Conservation (phyloP, 2,797 vertebrate genomes). For the Ptychadena robeensis region DNA sequence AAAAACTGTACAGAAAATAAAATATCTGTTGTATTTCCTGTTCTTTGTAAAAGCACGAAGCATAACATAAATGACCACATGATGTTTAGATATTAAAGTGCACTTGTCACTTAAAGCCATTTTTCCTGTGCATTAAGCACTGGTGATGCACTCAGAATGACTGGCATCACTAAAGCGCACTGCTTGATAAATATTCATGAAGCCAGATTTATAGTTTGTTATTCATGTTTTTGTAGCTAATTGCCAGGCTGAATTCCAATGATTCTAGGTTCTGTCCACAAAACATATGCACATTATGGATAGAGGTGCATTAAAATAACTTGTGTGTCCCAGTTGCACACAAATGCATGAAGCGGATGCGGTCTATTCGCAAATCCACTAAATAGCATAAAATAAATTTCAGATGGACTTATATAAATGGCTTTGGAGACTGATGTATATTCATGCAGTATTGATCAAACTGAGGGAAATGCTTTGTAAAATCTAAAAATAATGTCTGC, state of each 20-base stretch:
- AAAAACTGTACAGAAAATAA: slow-evolving; percentile 42
- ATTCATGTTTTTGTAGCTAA: background rate
- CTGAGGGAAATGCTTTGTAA: background rate
- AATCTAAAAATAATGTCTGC: background rate
- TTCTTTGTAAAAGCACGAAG: slow-evolving; percentile 29
- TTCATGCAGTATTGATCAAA: background rate
- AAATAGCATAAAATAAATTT: background rate
- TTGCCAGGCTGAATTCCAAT: background rate
- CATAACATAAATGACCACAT: slow-evolving; percentile 19
- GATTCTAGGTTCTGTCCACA: background rate
- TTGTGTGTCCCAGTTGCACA: background rate
- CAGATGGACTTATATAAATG: background rate
- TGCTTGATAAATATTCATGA: background rate
- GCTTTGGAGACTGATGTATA: background rate
- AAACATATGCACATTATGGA: background rate
- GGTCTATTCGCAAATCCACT: background rate
- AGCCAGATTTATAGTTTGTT: background rate
- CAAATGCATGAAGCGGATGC: background rate
- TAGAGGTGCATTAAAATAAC: background rate
- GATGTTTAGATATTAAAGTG: background rate
- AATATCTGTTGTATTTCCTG: slow-evolving; percentile 21
- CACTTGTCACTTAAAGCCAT: slow-evolving; percentile 5
- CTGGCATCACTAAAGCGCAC: background rate
- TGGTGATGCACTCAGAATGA: background rate
- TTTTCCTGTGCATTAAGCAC: background rate